phyloP scores from a whole-genome alignment of 2,888 invertebrate species.

The Rotaria socialis region DNA sequence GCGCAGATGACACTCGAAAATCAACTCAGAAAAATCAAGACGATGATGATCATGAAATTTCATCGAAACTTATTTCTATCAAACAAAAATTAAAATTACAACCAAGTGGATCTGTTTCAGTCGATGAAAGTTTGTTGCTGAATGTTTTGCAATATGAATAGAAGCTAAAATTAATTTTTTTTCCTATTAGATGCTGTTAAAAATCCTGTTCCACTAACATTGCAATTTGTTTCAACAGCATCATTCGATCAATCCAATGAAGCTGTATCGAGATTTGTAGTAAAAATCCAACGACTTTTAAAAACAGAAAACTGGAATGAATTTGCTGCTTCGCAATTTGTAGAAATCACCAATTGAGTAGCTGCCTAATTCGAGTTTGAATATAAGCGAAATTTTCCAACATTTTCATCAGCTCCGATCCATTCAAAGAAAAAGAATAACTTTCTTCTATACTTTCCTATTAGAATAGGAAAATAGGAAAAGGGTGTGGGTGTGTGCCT shows the following conservation, averaged over 20 bases:
- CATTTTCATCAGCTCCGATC: too few species aligned
- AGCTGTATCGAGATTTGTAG: not conserved
- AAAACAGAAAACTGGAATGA: constrained; percentile 8
- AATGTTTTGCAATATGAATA: too few species aligned
- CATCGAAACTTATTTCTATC: not conserved
- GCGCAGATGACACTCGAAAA: not conserved
- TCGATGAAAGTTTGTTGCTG: not conserved
- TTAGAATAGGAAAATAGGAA: too few species aligned
- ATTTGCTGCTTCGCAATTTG: not conserved
- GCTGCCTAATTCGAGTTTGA: too few species aligned
- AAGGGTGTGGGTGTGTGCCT: too few species aligned
- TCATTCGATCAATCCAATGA: not conserved
- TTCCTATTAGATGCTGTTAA: not conserved
- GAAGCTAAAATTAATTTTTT: too few species aligned
- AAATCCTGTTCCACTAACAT: constrained; percentile 15
- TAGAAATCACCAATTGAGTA: not conserved
- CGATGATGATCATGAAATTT: constrained; percentile 19
- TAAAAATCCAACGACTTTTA: constrained; percentile 9
- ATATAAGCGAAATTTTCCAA: too few species aligned
- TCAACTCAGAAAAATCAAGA: not conserved
- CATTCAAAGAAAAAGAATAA: too few species aligned
- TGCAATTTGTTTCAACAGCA: not conserved
- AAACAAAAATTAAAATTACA: constrained; percentile 18
- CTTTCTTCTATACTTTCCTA: too few species aligned
- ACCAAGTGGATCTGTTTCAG: not conserved